Evolutionary conservation across 1,140 invertebrate genomes (phyloP).

Genomic region (Parapsyche elsis): DNA sequence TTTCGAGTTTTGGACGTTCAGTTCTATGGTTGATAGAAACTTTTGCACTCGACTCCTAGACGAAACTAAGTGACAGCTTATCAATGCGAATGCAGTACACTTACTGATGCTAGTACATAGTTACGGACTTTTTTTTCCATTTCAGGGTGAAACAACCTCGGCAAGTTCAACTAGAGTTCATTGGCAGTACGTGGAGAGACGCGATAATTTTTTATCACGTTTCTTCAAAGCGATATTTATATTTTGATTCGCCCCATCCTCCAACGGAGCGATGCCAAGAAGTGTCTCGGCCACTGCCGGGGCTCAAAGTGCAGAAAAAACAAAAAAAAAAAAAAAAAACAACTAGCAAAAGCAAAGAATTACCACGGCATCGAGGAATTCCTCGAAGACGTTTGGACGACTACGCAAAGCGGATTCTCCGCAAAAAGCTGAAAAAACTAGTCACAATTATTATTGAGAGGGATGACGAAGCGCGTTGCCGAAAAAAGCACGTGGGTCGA

Average conservation of each 20-base stretch:
- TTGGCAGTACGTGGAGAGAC: neutral
- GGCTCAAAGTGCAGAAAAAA: neutral
- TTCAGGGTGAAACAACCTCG: no score
- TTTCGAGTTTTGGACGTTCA: no score
- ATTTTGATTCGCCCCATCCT: neutral
- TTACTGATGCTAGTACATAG: no score
- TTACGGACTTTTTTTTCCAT: no score
- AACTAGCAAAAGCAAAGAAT: neutral
- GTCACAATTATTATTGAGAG: slow-evolving; percentile 33
- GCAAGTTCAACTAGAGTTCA: neutral
- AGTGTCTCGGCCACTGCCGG: neutral
- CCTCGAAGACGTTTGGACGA: slow-evolving; percentile 34
- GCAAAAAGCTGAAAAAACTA: slow-evolving; percentile 27
- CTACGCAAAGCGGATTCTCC: neutral
- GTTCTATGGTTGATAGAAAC: no score
- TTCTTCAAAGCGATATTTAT: neutral
- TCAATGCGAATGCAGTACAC: no score
- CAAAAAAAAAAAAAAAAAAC: neutral
- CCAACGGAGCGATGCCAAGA: neutral
- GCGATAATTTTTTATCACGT: neutral
- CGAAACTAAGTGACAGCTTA: no score
- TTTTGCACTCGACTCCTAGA: no score
- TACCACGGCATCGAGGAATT: slow-evolving; percentile 21
- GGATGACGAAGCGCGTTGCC: slow-evolving; percentile 6
- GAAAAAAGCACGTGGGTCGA: slow-evolving; percentile 22